These are phyloP conservation scores for human (Homo sapiens) DNA, from an alignment of 2,113 vertebrate species.

Conservation along the genomic window DNA sequence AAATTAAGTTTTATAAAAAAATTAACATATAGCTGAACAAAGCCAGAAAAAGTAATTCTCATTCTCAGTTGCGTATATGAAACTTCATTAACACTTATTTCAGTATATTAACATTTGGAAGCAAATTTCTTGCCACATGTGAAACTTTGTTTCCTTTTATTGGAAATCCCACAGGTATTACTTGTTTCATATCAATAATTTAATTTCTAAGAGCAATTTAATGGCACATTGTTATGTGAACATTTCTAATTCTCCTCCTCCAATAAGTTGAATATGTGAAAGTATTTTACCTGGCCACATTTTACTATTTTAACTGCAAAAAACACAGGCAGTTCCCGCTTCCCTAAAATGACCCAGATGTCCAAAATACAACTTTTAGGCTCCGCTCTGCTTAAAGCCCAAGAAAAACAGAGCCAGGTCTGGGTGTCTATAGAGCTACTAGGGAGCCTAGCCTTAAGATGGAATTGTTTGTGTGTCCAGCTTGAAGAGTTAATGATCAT, in stretches of 20 bases:
- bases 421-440: background rate
- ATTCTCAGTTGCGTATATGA: background rate
- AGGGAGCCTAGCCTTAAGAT: background rate
- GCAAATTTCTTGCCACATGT: background rate
- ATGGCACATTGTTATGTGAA: background rate
- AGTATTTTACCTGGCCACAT: background rate
- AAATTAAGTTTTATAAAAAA: background rate
- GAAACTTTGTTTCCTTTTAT: background rate
- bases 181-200: conserved; percentile 14
- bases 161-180: background rate
- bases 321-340: background rate
- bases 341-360: background rate
- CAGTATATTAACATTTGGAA: conserved; percentile 38
- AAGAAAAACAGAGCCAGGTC: background rate
- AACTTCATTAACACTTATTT: background rate
- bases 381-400: background rate
- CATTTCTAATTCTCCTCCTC: background rate
- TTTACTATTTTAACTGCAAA: background rate
- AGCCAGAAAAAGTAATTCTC: background rate
- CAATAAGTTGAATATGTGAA: background rate
- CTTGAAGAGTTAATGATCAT: background rate
- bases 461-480: background rate
- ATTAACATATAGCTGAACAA: background rate
- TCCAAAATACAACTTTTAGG: background rate
- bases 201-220: background rate